A percentile compares a stretch with the other conserved stretches of the same genome.
These are phyloP conservation scores for Luperina nickerlii DNA, from an alignment of 2,888 invertebrate genomes.

Conservation along the genomic window DNA sequence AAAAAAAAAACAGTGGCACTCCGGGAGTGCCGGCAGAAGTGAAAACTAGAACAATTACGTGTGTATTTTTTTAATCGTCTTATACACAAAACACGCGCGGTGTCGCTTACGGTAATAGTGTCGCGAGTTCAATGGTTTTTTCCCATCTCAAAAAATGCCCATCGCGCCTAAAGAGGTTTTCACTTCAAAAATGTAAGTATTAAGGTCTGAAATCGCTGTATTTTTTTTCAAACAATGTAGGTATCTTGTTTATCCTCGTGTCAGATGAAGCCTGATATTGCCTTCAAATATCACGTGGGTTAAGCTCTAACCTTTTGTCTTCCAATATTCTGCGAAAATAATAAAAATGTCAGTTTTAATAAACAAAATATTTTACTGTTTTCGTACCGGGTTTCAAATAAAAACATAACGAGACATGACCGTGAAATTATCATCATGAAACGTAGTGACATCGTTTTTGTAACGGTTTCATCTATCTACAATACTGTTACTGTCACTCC, in stretches of 20 bases:
- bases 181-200: too few relatives aligned
- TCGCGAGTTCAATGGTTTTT: too few relatives aligned
- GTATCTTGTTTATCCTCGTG: background rate
- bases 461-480: background rate
- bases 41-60: too few relatives aligned
- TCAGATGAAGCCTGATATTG: constrained; percentile 28
- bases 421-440: constrained; percentile 2
- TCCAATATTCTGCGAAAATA: constrained; percentile 3
- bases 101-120: too few relatives aligned
- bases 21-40: too few relatives aligned
- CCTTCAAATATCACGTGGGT: background rate
- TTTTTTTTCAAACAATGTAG: background rate
- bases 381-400: background rate
- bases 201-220: background rate
- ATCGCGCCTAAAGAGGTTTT: too few relatives aligned
- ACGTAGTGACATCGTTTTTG: background rate
- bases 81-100: too few relatives aligned
- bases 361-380: background rate
- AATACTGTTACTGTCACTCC: background rate
- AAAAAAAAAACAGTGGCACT: background rate
- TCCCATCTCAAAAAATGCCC: too few relatives aligned
- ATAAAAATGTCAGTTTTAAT: constrained; percentile 32
- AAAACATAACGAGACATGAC: constrained; percentile 5
- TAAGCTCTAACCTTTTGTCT: background rate
- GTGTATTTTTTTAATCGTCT: too few relatives aligned